Evolutionary conservation across 1,140 invertebrate genomes (phyloP).

Genomic region (Lycorma delicatula): DNA sequence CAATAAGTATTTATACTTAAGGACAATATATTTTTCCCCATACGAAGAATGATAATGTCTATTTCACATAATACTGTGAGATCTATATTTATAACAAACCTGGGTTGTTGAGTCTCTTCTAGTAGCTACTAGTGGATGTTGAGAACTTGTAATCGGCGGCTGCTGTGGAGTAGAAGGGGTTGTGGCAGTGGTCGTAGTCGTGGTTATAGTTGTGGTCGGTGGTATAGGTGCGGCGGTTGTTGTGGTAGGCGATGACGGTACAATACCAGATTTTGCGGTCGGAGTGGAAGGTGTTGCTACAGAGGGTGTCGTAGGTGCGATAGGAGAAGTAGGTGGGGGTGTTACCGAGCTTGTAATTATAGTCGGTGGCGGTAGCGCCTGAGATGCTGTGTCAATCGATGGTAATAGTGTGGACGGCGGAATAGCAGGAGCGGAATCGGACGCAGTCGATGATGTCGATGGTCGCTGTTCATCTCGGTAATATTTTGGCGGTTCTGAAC

Average conservation of each 20-base stretch:
- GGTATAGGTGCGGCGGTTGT: constrained; percentile 16
- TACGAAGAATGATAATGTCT: no score
- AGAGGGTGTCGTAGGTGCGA: constrained; percentile 48
- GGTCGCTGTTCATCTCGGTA: constrained; percentile 58
- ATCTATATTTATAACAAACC: constrained; percentile 44
- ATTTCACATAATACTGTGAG: no score
- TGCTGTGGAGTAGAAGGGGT: constrained; percentile 17
- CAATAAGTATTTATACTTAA: no score
- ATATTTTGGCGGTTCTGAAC: constrained; percentile 36
- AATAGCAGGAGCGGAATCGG: constrained; percentile 47
- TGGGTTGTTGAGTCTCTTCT: constrained; percentile 77
- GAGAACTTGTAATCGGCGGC: constrained; percentile 23
- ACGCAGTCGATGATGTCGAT: constrained; percentile 66
- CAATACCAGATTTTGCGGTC: no score
- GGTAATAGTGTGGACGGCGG: constrained; percentile 18
- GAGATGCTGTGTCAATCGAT: constrained; percentile 14
- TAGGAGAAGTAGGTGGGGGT: constrained; percentile 64
- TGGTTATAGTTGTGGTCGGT: constrained; percentile 36
- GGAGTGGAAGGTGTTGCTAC: constrained; percentile 28
- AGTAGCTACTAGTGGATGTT: constrained; percentile 50
- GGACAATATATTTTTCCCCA: no score
- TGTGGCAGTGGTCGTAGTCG: constrained; percentile 32
- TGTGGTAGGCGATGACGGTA: constrained; percentile 28
- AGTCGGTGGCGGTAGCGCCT: constrained; percentile 59
- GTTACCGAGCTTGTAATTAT: constrained; percentile 73